These are phyloP conservation scores for Tenebrosternarchus preto DNA, from an alignment of 2,113 vertebrate genomes.

Conservation along the genomic window DNA sequence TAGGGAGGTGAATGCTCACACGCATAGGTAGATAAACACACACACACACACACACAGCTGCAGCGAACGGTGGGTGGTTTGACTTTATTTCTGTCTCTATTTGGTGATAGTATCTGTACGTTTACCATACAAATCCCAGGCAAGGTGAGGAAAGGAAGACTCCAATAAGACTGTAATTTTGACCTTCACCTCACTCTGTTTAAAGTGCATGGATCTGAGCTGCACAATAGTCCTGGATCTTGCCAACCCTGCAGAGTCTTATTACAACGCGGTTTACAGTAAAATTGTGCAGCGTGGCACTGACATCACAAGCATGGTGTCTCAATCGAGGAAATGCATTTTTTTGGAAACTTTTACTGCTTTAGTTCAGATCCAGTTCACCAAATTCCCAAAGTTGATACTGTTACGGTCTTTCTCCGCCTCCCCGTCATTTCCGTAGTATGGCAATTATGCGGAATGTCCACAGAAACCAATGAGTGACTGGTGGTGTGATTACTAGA, in stretches of 20 bases:
- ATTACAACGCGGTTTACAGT: background rate
- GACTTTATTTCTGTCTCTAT: slow-evolving; percentile 1
- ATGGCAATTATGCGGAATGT: slow-evolving; percentile 50
- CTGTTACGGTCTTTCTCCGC: background rate
- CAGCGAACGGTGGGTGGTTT: slow-evolving; percentile 1
- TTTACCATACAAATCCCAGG: slow-evolving; percentile 19
- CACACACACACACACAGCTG: background rate
- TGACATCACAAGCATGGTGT: background rate
- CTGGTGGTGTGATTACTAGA: slow-evolving; percentile 61
- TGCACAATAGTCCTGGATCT: background rate
- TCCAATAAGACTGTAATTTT: no score
- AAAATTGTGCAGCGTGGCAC: background rate
- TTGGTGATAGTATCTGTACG: background rate
- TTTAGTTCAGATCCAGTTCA: slow-evolving; percentile 20
- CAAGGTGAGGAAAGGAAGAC: background rate
- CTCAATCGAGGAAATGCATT: background rate
- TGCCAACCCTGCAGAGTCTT: background rate
- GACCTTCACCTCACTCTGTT: no score
- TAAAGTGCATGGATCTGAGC: background rate
- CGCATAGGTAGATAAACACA: background rate
- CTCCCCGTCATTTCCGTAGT: slow-evolving; percentile 11
- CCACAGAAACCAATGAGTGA: slow-evolving; percentile 51
- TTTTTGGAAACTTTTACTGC: background rate
- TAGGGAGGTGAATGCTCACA: background rate
- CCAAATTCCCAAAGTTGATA: slow-evolving; percentile 26